Base-by-base conservation (phyloP, 1,140 invertebrate species). In the Platyura marginata region DNA sequence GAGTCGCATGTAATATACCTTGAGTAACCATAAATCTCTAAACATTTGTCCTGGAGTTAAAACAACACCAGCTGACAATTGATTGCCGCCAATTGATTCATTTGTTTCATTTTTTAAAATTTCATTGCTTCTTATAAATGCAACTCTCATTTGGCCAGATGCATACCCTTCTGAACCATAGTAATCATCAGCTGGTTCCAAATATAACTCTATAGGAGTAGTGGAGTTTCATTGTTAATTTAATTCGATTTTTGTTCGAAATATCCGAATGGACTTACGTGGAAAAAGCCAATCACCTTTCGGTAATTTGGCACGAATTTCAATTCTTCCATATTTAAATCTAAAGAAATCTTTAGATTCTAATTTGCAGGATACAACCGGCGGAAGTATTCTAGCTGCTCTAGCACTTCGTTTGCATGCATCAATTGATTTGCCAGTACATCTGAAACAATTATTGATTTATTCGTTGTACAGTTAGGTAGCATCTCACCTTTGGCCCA, bases 221-320 rank as follows among this genome's bases (percentile, higher is more conserved):
- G n/a, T n/a, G n/a, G n/a, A n/a, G n/a, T n/a, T n/a, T n/a, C n/a
- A n/a, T n/a, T n/a, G n/a, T n/a, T n/a, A n/a, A n/a, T n/a, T n/a
- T n/a, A n/a, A n/a, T n/a, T n/a, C n/a, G n/a, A n/a, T n/a, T n/a
- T n/a, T n/a, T n/a, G n/a, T n/a, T n/a, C n/a, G n/a, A n/a, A n/a
- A n/a, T n/a, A n/a, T n/a, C n/a, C n/a, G n/a, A n/a, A n/a, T n/a
- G 8, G 4, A 9, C 29, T 39, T 61, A 79, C 79, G 74, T 57
- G 82, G 81, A 69, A 79, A 78, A 2, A 86, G 48, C 82, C 82
- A 88, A 57, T 81, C 77, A 33, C 82, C 82, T 48, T 64, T 61
- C 0, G 83, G 81, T 49, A 86, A 56, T 56, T 80, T 83, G 0
- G 81, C 81, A 11, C 69, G 64, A 4, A 86, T 66, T 55, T 86